Percentiles rank a stretch among this genome's conserved stretches.
Conservation (phyloP, 2,888 invertebrate genomes). For the Sceliomorpha sp. region DNA sequence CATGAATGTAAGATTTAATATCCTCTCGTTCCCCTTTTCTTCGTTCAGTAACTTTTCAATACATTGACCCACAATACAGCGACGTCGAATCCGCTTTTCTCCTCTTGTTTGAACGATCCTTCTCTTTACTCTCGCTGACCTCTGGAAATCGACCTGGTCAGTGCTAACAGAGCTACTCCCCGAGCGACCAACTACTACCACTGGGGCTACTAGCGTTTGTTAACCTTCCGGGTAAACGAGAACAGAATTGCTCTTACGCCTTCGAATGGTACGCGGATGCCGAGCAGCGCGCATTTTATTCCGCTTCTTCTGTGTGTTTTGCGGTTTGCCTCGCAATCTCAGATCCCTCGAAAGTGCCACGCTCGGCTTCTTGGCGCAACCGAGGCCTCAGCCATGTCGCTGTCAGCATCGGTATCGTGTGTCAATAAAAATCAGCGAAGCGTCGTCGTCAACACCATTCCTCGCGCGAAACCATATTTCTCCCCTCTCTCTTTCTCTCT, state of each 20-base stretch:
- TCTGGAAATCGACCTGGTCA: constrained; percentile 48
- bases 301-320: constrained; percentile 43
- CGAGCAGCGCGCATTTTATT: constrained; percentile 29
- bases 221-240: constrained; percentile 48
- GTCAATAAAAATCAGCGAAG: constrained; percentile 67
- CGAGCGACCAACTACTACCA: constrained; percentile 15
- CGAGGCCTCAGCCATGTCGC: constrained; percentile 45
- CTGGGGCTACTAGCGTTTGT: constrained; percentile 40
- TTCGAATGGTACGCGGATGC: constrained; percentile 14
- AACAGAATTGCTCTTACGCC: constrained; percentile 40
- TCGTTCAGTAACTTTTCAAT: background rate
- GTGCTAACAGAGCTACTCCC: constrained; percentile 9
- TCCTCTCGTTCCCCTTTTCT: constrained; percentile 9
- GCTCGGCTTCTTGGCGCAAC: constrained; percentile 49
- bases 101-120: constrained; percentile 1
- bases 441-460: constrained; percentile 54
- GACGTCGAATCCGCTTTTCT: constrained; percentile 7
- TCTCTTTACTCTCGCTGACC: constrained; percentile 23
- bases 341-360: constrained; percentile 21
- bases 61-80: constrained; percentile 26
- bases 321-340: constrained; percentile 51
- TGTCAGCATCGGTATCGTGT: constrained; percentile 60
- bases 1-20: constrained; percentile 9
- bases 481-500: constrained; percentile 22
- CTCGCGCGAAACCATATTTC: constrained; percentile 54